A percentile compares a stretch with the other conserved stretches of the same genome.
phyloP scores from a whole-genome alignment of 2,888 invertebrate genomes.

The Cantharis rufa region DNA sequence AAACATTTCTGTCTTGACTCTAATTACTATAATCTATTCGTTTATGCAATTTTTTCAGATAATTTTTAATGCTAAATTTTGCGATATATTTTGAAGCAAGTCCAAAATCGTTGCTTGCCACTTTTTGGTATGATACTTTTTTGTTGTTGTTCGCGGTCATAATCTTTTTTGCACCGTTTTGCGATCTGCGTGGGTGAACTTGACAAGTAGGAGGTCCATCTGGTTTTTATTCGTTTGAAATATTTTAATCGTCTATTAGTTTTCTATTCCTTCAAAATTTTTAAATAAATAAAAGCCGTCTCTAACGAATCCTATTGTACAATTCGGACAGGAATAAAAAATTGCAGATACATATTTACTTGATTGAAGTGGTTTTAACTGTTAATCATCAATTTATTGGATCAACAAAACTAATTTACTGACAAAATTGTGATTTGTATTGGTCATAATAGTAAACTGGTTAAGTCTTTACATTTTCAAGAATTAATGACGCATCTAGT shows the following conservation, averaged over 20 bases:
- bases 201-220: conserved; percentile 20
- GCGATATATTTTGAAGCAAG: not conserved
- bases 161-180: not conserved
- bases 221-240: conserved; percentile 9
- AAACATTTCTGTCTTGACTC: not conserved
- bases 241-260: not conserved
- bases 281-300: not conserved
- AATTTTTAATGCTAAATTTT: not conserved
- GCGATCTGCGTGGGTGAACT: conserved; percentile 19
- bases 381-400: not conserved
- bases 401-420: not conserved
- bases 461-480: not conserved
- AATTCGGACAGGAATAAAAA: not conserved
- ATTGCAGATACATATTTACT: not conserved
- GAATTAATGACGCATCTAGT: not conserved
- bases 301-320: not conserved
- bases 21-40: not conserved
- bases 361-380: not conserved
- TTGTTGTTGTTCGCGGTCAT: not conserved
- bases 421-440: not conserved
- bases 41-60: not conserved
- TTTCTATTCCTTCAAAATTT: not conserved
- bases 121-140: not conserved
- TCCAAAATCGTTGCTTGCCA: not conserved
- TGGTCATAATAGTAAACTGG: not conserved